Conservation (phyloP, 2,888 invertebrate genomes). For the Carterocephalus palaemon region DNA sequence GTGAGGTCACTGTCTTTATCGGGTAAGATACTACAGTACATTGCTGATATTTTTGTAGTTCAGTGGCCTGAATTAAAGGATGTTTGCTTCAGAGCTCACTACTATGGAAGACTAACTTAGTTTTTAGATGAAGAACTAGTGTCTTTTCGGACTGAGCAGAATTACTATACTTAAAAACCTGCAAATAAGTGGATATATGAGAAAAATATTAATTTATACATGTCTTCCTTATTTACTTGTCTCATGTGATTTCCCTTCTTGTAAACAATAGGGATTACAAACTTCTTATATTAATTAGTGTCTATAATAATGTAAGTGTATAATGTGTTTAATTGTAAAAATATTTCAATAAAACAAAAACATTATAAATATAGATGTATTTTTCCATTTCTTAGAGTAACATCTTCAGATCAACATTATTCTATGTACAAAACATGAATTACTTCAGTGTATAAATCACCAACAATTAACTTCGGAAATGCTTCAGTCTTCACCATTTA, state of each 20-base stretch:
- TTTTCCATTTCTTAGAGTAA: constrained; percentile 32
- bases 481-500: constrained; percentile 58
- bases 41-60: constrained; percentile 92
- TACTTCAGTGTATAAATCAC: constrained; percentile 36
- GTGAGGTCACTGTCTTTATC: constrained; percentile 93
- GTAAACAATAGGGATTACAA: too few species aligned
- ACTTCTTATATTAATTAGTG: too few species aligned
- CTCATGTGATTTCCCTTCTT: too few species aligned
- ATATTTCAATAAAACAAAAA: constrained; percentile 27
- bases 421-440: constrained; percentile 35
- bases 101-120: constrained; percentile 86
- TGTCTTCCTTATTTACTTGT: too few species aligned
- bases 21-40: constrained; percentile 89
- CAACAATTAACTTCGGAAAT: constrained; percentile 50
- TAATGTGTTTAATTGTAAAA: too few species aligned
- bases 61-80: constrained; percentile 92
- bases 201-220: too few species aligned
- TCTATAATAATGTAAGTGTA: too few species aligned
- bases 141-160: constrained; percentile 37
- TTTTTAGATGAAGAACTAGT: constrained; percentile 36
- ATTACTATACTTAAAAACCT: too few species aligned
- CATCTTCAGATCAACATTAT: constrained; percentile 42
- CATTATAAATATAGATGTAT: constrained; percentile 35
- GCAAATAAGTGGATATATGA: too few species aligned
- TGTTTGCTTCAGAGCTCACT: constrained; percentile 83